Conservation (phyloP, 2,888 invertebrate genomes). For the Drosophila kuntzei region DNA sequence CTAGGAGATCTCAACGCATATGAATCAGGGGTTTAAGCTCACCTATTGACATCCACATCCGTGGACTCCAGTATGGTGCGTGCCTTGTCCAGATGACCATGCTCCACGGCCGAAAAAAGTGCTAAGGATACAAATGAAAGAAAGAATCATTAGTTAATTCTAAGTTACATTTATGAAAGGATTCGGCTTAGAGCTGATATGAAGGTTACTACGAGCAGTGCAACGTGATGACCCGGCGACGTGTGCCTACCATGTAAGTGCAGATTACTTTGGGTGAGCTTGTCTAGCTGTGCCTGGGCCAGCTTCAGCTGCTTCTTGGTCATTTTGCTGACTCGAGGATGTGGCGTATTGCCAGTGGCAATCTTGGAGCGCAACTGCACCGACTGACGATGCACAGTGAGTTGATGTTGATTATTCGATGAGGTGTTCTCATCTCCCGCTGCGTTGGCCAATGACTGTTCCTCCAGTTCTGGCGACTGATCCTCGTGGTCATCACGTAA, state of each 20-base stretch:
- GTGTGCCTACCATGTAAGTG: conserved; percentile 91
- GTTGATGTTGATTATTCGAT: conserved; percentile 65
- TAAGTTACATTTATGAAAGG: neutral
- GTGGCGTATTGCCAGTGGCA: conserved; percentile 77
- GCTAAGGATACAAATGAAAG: conserved; percentile 87
- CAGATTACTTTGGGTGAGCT: conserved; percentile 92
- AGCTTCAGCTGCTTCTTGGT: conserved; percentile 90
- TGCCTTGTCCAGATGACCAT: conserved; percentile 96
- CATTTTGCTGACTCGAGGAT: conserved; percentile 85
- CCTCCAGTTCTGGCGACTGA: conserved; percentile 12
- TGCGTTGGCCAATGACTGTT: conserved; percentile 14
- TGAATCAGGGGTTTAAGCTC: conserved; percentile 45
- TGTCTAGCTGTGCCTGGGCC: conserved; percentile 90
- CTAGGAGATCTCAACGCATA: neutral
- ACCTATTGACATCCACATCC: conserved; percentile 98
- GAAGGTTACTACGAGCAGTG: conserved; percentile 18
- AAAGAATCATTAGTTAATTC: neutral
- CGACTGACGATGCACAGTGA: conserved; percentile 76
- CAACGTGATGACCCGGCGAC: neutral
- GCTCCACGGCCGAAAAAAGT: conserved; percentile 97
- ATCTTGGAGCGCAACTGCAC: conserved; percentile 19
- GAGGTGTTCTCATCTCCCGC: conserved; percentile 68
- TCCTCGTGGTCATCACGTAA: conserved; percentile 54
- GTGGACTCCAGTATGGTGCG: conserved; percentile 96
- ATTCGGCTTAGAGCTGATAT: neutral